These are phyloP conservation scores for Melanotaenia pygmaea DNA, from an alignment of 2,797 vertebrate genomes.

Conservation along the genomic window DNA sequence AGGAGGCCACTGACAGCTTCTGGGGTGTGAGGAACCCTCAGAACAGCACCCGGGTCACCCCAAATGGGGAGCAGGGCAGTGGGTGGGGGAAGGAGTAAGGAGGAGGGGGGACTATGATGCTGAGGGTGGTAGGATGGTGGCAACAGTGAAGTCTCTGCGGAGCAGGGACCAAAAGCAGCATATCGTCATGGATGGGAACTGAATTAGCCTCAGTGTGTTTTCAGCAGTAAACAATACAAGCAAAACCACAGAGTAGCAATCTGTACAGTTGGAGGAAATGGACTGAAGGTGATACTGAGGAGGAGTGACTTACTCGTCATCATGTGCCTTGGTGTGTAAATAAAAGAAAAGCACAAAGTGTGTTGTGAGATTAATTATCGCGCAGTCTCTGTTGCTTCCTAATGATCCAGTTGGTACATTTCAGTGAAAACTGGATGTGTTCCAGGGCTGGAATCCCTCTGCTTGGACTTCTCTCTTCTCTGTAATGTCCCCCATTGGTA, in stretches of 20 bases:
- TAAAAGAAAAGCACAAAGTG: conserved; percentile 38
- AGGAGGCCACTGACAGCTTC: conserved; percentile 98
- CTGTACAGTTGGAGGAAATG: conserved; percentile 55
- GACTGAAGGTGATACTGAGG: conserved; percentile 40
- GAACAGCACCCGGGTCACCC: conserved; percentile 93
- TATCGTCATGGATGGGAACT: conserved; percentile 63
- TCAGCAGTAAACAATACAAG: conserved; percentile 71
- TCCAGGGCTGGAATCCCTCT: conserved; percentile 87
- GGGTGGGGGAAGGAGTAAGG: conserved; percentile 63
- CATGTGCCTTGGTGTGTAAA: conserved; percentile 58
- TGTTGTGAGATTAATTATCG: conserved; percentile 33
- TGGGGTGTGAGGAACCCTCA: conserved; percentile 94
- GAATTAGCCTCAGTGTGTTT: conserved; percentile 82
- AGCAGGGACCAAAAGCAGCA: conserved; percentile 66
- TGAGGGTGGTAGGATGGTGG: conserved; percentile 71
- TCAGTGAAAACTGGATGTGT: conserved; percentile 13
- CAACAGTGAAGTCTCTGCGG: conserved; percentile 68
- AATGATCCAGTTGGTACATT: conserved; percentile 81
- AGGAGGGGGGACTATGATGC: conserved; percentile 59
- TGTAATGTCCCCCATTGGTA: conserved; percentile 92
- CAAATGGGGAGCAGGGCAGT: conserved; percentile 83
- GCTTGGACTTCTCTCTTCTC: conserved; percentile 86
- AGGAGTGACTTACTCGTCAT: conserved; percentile 23
- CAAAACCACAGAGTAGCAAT: conserved; percentile 66
- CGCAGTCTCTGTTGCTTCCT: conserved; percentile 87